A percentile compares a stretch with the other conserved stretches of the same genome.
These are phyloP conservation scores for Microplitis mediator DNA, from an alignment of 1,140 invertebrate genomes.

Conservation along the genomic window DNA sequence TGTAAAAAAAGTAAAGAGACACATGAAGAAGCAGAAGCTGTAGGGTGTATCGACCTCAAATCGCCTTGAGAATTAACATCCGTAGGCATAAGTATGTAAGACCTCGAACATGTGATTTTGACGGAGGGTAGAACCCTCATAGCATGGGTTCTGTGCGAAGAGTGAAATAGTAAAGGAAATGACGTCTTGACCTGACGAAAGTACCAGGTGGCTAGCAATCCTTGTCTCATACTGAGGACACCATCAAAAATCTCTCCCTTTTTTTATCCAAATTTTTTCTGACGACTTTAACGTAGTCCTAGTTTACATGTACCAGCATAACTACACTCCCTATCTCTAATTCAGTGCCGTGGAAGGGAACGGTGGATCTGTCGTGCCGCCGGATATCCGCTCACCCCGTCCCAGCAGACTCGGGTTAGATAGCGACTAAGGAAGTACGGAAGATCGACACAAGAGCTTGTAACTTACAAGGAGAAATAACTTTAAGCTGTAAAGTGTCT, in stretches of 20 bases:
- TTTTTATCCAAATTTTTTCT: neutral
- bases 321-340: slow-evolving; percentile 1
- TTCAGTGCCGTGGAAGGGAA: slow-evolving; percentile 33
- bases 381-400: slow-evolving; percentile 56
- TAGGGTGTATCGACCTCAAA: slow-evolving; percentile 26
- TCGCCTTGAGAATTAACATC: slow-evolving; percentile 24
- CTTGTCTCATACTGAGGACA: slow-evolving; percentile 33
- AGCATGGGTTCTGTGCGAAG: slow-evolving; percentile 12
- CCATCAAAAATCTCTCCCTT: slow-evolving; percentile 1
- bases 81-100: slow-evolving; percentile 7
- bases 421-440: slow-evolving; percentile 29
- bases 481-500: no score
- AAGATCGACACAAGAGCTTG: slow-evolving; percentile 1
- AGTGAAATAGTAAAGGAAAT: slow-evolving; percentile 20
- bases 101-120: slow-evolving; percentile 20
- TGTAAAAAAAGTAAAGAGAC: neutral
- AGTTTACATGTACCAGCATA: neutral
- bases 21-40: neutral
- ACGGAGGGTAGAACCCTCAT: slow-evolving; percentile 17
- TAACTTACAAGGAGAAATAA: neutral
- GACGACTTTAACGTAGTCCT: neutral
- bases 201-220: slow-evolving; percentile 58
- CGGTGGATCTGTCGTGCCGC: slow-evolving; percentile 42
- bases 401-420: slow-evolving; percentile 26
- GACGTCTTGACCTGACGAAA: slow-evolving; percentile 41